phyloP scores from a whole-genome alignment of 2,113 vertebrate species.

The Zosterops japonicus region DNA sequence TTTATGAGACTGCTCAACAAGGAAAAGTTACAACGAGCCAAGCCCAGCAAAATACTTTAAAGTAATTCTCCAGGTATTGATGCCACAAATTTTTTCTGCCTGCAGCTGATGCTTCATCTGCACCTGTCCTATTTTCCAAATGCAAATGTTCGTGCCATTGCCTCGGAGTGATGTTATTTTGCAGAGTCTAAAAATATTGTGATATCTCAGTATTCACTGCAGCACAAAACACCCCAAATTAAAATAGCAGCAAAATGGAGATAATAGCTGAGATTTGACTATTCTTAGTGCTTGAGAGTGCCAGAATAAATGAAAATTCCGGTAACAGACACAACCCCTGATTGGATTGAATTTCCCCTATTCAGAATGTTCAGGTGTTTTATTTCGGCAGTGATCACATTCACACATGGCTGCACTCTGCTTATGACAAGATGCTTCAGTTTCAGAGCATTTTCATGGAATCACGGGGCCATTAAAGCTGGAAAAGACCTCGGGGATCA shows the following conservation, averaged over 20 bases:
- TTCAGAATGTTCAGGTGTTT: background rate
- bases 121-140: background rate
- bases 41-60: background rate
- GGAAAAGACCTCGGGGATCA: background rate
- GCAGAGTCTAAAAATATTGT: background rate
- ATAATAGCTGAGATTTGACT: background rate
- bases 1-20: background rate
- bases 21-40: background rate
- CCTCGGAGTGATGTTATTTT: background rate
- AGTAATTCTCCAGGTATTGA: background rate
- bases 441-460: background rate
- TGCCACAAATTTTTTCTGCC: background rate
- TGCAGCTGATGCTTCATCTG: background rate
- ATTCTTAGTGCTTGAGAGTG: background rate
- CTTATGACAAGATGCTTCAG: rapidly evolving
- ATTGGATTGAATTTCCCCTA: background rate
- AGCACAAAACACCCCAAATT: background rate
- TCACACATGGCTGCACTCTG: background rate
- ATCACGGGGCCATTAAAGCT: rapidly evolving
- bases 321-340: background rate
- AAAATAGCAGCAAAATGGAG: background rate
- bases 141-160: background rate
- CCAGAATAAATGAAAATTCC: background rate
- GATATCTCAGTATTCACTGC: background rate
- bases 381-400: background rate